A percentile compares a stretch with the other conserved stretches of the same genome.
phyloP scores from a whole-genome alignment of 2,888 invertebrate genomes.

The Empis stercorea region DNA sequence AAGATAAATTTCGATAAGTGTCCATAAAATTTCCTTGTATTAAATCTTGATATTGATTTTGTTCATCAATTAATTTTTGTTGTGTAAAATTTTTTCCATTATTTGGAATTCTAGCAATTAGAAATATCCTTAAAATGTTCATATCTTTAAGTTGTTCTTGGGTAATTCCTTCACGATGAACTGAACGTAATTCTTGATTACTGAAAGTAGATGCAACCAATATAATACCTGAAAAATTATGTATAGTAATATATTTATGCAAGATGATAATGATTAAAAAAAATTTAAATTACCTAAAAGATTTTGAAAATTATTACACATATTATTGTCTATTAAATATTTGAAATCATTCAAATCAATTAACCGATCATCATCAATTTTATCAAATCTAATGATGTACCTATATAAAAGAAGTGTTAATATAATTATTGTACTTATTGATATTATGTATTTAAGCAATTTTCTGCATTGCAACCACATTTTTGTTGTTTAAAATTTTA shows the following conservation, averaged over 20 bases:
- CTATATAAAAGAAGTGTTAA: too few relatives aligned
- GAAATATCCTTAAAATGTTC: constrained; percentile 51
- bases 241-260: background rate
- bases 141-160: constrained; percentile 42
- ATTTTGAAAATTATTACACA: constrained; percentile 23
- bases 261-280: background rate
- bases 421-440: too few relatives aligned
- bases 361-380: constrained; percentile 11
- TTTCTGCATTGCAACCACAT: too few relatives aligned
- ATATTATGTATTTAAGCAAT: too few relatives aligned
- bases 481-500: too few relatives aligned
- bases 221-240: constrained; percentile 29
- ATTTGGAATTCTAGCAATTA: constrained; percentile 47
- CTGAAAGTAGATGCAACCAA: constrained; percentile 67
- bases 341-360: constrained; percentile 26
- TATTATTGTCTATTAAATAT: constrained; percentile 22
- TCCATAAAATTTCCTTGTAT: constrained; percentile 66
- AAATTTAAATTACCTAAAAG: constrained; percentile 21
- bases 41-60: constrained; percentile 49
- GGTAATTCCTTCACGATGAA: constrained; percentile 54
- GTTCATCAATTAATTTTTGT: constrained; percentile 47
- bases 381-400: too few relatives aligned
- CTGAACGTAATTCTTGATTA: constrained; percentile 53
- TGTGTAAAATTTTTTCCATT: constrained; percentile 42
- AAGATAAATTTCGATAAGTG: constrained; percentile 64